Conservation (phyloP, 2,797 vertebrate genomes). For the Cryptoprocta ferox region DNA sequence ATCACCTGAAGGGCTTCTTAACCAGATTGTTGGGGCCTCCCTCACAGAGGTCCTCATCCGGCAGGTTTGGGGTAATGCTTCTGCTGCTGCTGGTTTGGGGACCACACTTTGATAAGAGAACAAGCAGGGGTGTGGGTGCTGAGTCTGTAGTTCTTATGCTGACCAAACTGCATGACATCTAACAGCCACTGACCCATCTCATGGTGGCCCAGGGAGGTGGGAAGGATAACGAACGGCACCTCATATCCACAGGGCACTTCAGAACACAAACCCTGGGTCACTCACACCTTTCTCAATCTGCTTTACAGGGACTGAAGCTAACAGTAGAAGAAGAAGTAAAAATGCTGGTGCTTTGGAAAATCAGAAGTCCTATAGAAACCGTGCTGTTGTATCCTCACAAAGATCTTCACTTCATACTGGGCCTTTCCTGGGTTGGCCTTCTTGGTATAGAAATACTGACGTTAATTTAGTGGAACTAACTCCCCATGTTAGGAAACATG, state of each 20-base stretch:
- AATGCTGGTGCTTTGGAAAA: background rate
- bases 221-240: background rate
- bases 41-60: background rate
- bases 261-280: background rate
- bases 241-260: background rate
- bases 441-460: background rate
- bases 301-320: background rate
- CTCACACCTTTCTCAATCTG: background rate
- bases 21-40: too few species aligned
- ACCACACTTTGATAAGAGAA: constrained; percentile 37
- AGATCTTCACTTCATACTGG: background rate
- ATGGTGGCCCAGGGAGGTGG: background rate
- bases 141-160: constrained; percentile 53
- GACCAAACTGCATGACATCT: background rate
- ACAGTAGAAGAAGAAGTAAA: background rate
- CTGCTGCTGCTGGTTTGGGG: constrained; percentile 1
- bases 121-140: background rate
- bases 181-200: background rate
- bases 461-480: background rate
- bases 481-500: background rate
- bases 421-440: background rate
- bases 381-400: background rate
- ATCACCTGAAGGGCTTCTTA: background rate
- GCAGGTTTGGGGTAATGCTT: background rate
- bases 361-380: background rate